Evolutionary conservation across 2,113 vertebrate species (phyloP).

Genomic region (Ameiurus melas): DNA sequence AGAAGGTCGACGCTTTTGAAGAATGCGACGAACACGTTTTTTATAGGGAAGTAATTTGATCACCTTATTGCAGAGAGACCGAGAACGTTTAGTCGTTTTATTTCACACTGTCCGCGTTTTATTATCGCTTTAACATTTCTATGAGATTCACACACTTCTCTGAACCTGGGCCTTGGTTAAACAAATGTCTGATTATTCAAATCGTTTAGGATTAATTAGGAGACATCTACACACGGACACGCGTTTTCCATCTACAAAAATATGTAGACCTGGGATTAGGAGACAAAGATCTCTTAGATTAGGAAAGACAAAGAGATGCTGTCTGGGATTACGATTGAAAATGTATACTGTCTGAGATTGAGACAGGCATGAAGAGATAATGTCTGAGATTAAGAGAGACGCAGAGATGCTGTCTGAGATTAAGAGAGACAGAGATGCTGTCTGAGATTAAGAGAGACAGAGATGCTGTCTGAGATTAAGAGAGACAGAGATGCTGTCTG

Average conservation of each 20-base stretch:
- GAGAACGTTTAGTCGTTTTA: not conserved
- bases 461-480: not conserved
- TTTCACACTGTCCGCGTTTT: not conserved
- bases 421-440: not conserved
- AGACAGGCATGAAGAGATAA: too few species aligned
- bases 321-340: not conserved
- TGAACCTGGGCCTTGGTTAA: not conserved
- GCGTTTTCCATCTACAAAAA: not conserved
- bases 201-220: not conserved
- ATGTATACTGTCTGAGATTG: not conserved
- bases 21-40: not conserved
- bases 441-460: not conserved
- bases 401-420: not conserved
- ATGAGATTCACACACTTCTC: not conserved
- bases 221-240: too few species aligned
- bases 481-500: not conserved
- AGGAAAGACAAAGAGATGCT: not conserved
- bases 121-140: not conserved
- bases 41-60: not conserved
- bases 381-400: not conserved
- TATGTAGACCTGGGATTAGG: not conserved
- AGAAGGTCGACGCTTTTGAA: not conserved
- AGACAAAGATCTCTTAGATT: not conserved
- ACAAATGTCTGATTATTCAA: not conserved
- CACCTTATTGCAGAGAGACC: not conserved